Evolutionary conservation across 2,113 vertebrate species (phyloP).

Genomic region (Ptychochromis oligacanthus): DNA sequence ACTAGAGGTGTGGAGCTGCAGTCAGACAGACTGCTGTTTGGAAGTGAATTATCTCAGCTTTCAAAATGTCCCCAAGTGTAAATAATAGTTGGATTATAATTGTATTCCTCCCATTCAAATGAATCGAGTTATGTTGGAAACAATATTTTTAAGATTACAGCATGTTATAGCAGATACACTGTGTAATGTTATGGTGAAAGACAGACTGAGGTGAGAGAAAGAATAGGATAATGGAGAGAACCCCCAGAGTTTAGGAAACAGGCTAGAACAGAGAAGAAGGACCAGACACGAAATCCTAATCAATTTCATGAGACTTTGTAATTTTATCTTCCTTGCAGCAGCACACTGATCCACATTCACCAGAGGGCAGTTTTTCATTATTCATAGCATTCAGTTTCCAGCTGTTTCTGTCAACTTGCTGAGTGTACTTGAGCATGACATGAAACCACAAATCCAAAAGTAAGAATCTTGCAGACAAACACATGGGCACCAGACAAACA

Average conservation of each 20-base stretch:
- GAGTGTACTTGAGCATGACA: background rate
- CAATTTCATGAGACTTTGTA: constrained; percentile 12
- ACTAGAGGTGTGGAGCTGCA: background rate
- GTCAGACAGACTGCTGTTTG: background rate
- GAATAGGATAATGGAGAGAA: background rate
- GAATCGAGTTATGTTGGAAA: constrained; percentile 14
- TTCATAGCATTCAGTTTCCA: background rate
- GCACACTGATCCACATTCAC: background rate
- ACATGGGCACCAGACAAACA: background rate
- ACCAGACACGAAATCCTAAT: background rate
- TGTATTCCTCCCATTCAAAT: constrained; percentile 14
- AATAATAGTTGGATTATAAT: constrained; percentile 32
- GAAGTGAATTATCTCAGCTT: constrained; percentile 10
- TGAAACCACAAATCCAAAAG: background rate
- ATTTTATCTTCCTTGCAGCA: constrained; percentile 1
- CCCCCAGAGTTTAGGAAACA: constrained; percentile 1
- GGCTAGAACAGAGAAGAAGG: background rate
- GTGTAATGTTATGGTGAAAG: constrained; percentile 20
- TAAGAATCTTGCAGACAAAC: background rate
- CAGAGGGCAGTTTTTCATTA: background rate
- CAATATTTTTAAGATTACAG: constrained; percentile 10
- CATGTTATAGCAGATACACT: constrained; percentile 1
- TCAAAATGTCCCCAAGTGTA: constrained; percentile 23
- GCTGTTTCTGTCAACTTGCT: background rate
- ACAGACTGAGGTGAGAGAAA: constrained; percentile 15